Evolutionary conservation across 2,113 vertebrate genomes (phyloP), one percentile per base, ranked within the genome.

Genomic region (Neotoma lepida): DNA sequence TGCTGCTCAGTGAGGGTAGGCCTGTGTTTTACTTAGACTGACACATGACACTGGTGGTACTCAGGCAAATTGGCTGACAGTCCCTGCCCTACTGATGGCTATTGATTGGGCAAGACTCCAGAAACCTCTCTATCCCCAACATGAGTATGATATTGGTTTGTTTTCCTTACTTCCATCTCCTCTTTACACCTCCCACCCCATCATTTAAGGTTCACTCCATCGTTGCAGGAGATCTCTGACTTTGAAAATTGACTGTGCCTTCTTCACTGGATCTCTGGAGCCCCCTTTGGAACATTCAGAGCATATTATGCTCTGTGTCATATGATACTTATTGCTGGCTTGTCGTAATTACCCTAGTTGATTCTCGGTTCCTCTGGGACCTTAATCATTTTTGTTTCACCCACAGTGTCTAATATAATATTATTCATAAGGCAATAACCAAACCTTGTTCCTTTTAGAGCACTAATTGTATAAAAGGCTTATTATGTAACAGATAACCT

Each of bases 381-480:
- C 81, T 88, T 46, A 96, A 90, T 88, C 85, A 89, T 76, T 93
- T 95, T 84, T 89, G 49, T 68, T 89, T 96, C 77, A 91, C 51
- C 54, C 58, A 90, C 1, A 35, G 28, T 96, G n/a, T 87, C 17
- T 91, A 80, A 94, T 93, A 87, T 81, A 82, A 89, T 91, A 73
- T 88, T 94, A 91, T 95, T 95, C 95, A 93, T 93, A 46, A 70
- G 39, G 71, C 74, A 96, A 93, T 95, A 93, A 93, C 68, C 49
- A 93, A 95, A 94, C 54, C 76, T n/a, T 92, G 56, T 70, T 71
- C 44, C 61, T 85, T 91, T 93, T 89, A 54, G 63, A 81, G 44
- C 17, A 87, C n/a, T 87, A 80, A 91, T 80, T 63, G 7, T 95
- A 28, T 76, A 90, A 95, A 28, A 93, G 33, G 41, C 68, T 93